These are phyloP conservation scores for Microtus oregoni DNA, from an alignment of 2,113 vertebrate genomes.

Conservation along the genomic window DNA sequence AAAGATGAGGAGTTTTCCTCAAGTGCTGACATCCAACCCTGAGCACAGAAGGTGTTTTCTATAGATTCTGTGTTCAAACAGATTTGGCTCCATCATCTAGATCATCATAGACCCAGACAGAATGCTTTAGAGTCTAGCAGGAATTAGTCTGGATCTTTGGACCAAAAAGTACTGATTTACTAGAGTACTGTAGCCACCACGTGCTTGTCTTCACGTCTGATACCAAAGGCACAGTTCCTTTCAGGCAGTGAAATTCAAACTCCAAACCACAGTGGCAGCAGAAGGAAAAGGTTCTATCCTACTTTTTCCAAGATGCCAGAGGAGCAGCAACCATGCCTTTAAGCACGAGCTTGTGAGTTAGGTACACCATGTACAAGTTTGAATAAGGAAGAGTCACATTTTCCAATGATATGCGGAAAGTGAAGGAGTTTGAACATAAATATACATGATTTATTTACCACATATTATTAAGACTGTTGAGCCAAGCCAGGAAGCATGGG, in stretches of 20 bases:
- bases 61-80: neutral
- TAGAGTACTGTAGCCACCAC: neutral
- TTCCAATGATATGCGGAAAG: slow-evolving; percentile 57
- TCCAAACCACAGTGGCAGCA: slow-evolving; percentile 18
- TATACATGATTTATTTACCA: slow-evolving; percentile 78
- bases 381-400: slow-evolving; percentile 62
- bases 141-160: slow-evolving; percentile 44
- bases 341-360: slow-evolving; percentile 38
- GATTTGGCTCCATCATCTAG: neutral
- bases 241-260: slow-evolving; percentile 60
- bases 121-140: neutral
- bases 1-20: slow-evolving; percentile 3
- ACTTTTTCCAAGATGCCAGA: slow-evolving; percentile 48
- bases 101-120: neutral
- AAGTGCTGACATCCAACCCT: neutral
- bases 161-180: neutral
- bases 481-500: slow-evolving; percentile 71
- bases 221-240: slow-evolving; percentile 64
- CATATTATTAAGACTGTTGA: slow-evolving; percentile 75
- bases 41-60: neutral
- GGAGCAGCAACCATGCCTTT: slow-evolving; percentile 13
- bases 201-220: neutral
- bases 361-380: slow-evolving; percentile 43
- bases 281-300: slow-evolving; percentile 58
- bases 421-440: slow-evolving; percentile 77